These are phyloP conservation scores for Mugil cephalus DNA, from an alignment of 2,113 vertebrate species.

Conservation along the genomic window DNA sequence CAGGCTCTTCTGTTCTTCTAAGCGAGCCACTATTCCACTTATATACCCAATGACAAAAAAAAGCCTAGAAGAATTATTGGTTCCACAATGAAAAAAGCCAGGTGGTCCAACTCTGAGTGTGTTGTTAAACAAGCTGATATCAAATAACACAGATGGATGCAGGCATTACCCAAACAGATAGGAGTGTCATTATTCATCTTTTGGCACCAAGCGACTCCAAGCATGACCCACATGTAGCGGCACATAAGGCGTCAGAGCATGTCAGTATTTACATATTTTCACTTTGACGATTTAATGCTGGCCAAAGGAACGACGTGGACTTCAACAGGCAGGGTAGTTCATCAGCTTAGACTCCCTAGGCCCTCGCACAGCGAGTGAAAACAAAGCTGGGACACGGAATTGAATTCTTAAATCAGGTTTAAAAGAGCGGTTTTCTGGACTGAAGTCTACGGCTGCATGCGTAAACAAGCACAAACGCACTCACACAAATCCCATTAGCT, in stretches of 20 bases:
- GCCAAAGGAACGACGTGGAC: background rate
- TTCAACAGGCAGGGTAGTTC: background rate
- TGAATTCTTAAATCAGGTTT: background rate
- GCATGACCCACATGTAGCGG: constrained; percentile 44
- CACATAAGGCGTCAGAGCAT: constrained; percentile 33
- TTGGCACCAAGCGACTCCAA: constrained; percentile 33
- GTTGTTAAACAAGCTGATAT: constrained; percentile 72
- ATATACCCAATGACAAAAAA: constrained; percentile 17
- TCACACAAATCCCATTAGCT: no score
- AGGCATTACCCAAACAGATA: constrained; percentile 71
- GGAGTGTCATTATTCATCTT: constrained; percentile 57
- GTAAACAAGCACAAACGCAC: background rate
- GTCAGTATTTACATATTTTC: constrained; percentile 45
- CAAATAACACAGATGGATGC: constrained; percentile 70
- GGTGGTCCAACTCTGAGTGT: constrained; percentile 64
- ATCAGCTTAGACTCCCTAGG: background rate
- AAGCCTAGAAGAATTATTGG: constrained; percentile 40
- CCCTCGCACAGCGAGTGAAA: background rate
- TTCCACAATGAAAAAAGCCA: constrained; percentile 47
- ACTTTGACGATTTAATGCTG: constrained; percentile 27
- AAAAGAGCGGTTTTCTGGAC: constrained; percentile 4
- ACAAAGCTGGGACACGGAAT: background rate
- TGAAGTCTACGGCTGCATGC: background rate
- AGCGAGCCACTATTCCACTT: background rate
- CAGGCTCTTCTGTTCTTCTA: constrained; percentile 8